Evolutionary conservation across 2,888 invertebrate species (phyloP), one percentile per base, ranked within the genome.

Genomic region (Eupithecia inturbata): DNA sequence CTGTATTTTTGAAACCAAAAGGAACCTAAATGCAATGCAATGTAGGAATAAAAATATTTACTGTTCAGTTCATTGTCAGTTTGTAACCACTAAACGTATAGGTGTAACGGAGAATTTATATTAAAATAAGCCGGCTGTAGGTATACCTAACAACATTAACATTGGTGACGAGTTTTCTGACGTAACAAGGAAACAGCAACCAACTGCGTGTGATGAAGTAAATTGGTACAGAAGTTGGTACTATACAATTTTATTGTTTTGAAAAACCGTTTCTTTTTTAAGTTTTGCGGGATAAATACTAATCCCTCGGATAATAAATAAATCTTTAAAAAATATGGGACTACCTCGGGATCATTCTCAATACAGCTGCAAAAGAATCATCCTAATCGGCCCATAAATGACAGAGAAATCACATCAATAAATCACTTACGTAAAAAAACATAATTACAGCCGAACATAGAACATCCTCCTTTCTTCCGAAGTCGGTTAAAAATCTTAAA

Each of bases 401-500:
- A n/a, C n/a, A n/a, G n/a, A n/a, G n/a, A n/a, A n/a, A n/a, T n/a
- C n/a, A n/a, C n/a, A n/a, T n/a, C n/a, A n/a, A n/a, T n/a, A n/a
- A n/a, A n/a, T n/a, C n/a, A n/a, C n/a, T n/a, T n/a, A n/a, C n/a
- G n/a, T n/a, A n/a, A n/a, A n/a, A n/a, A n/a, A n/a, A n/a, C 6
- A 33, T 33, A 33, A 4, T 6, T 7, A 33, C 7, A 33, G 7
- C 7, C 36, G 9, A 36, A 36, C 36, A 36, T 9, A 36, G 10
- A 36, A 36, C 5, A 3, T 36, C 36, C 36, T 36, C 0, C 36
- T 36, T 36, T 36, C 9, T 36, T 36, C 36, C 36, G 9, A 36
- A 36, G 36, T 36, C 10, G 36, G 36, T 9, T 36, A 36, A 39
- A 39, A 39, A 78, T 77, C 77, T 75, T 78, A 78, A 78, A 80